Percentiles rank a stretch among this genome's conserved stretches.
These are phyloP conservation scores for Smutsia gigantea DNA, from an alignment of 2,797 vertebrate species.

Conservation along the genomic window DNA sequence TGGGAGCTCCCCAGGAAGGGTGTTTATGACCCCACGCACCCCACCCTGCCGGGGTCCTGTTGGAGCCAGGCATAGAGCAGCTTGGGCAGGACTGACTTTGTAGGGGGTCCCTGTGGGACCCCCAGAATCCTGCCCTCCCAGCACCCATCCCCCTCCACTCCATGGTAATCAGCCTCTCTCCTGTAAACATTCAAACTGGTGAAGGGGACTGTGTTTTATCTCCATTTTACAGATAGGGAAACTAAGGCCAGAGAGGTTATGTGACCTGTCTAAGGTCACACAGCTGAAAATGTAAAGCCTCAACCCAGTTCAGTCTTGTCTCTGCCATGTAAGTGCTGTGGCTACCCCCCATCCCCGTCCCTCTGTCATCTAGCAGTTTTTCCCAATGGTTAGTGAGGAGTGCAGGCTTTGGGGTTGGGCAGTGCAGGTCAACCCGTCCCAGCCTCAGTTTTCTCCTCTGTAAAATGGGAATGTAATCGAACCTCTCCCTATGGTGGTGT, in stretches of 20 bases:
- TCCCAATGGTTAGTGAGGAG: neutral
- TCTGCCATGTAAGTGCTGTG: rapidly evolving
- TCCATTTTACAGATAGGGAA: neutral
- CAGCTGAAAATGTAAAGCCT: neutral
- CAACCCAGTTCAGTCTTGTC: neutral
- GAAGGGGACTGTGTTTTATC: neutral
- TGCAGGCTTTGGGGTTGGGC: neutral
- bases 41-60: neutral
- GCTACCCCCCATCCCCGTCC: too few relatives aligned
- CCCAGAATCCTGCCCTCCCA: neutral
- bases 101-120: neutral
- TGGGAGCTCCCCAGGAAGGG: neutral
- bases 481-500: neutral
- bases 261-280: neutral
- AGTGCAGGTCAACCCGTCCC: neutral
- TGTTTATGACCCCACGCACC: neutral
- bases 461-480: neutral
- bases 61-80: neutral
- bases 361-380: neutral
- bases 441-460: neutral
- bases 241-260: neutral
- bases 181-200: neutral
- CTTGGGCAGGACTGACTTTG: neutral
- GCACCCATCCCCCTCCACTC: neutral
- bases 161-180: neutral